Evolutionary conservation across 2,888 invertebrate genomes (phyloP).

Genomic region (Monoplex corrugatus): DNA sequence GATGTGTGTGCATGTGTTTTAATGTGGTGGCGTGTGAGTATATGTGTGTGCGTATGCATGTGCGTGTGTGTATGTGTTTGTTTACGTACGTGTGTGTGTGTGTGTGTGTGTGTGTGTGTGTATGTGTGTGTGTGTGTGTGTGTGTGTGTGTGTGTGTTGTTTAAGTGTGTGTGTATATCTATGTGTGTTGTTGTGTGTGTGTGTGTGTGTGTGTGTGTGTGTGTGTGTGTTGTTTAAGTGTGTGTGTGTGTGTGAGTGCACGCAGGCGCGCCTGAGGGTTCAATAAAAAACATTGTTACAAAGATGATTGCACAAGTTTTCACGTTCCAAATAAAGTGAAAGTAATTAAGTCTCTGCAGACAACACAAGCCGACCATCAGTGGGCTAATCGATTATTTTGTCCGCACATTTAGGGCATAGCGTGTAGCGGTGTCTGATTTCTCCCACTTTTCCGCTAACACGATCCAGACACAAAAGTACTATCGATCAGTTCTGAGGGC

Average conservation of each 20-base stretch:
- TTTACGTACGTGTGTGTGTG: neutral
- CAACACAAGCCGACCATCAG: no score
- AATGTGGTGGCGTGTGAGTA: neutral
- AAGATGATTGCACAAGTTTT: no score
- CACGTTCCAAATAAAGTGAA: no score
- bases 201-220: constrained; percentile 17
- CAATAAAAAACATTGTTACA: no score
- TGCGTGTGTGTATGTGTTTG: neutral
- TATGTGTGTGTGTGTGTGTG: neutral
- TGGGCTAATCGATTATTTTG: no score
- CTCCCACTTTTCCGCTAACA: no score
- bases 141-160: neutral
- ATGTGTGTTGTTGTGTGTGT: neutral
- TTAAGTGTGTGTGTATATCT: neutral
- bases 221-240: neutral
- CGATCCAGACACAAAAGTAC: no score
- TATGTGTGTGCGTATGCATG: neutral
- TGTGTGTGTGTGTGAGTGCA: neutral
- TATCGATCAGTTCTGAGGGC: no score
- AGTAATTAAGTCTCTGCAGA: neutral
- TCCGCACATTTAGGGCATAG: no score
- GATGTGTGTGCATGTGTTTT: neutral
- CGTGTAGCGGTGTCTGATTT: neutral
- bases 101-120: neutral
- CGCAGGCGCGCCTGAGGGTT: neutral